Evolutionary conservation across 2,888 invertebrate species (phyloP), one percentile per base, ranked within the genome.

Genomic region (Scotopteryx bipunctaria): DNA sequence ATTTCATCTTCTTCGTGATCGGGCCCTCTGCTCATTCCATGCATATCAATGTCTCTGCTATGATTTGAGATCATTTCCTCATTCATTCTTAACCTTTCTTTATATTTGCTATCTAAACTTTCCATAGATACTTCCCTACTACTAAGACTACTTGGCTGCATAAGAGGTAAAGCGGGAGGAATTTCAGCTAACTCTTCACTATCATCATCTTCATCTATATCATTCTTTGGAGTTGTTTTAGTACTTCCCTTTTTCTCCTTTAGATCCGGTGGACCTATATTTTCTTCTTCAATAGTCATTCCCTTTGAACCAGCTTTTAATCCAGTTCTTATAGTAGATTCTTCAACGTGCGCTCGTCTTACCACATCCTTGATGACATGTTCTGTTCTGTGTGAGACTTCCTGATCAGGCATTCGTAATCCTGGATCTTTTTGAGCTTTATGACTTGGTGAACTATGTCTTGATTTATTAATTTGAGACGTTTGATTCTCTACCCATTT

Each of bases 401-500:
- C 87, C 59, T 60, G 66, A 59, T 78, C 83, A 15, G 69, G 37
- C 35, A 67, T 40, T 84, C 79, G 63, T 71, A 61, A 45, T 66
- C 77, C 57, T 56, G 73, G 57, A 55, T 81, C 79, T 71, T 80
- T 84, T 13, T 79, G 76, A 52, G 61, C 35, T 76, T 86, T 88
- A 53, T 89, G 89, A 60, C 84, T 89, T 14, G 92, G 88, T 8
- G 92, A 91, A 57, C 81, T 91, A 59, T 92, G 92, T 63, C 92
- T 92, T 0, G 92, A 92, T 70, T 93, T 93, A 72, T 95, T 94
- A 63, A 96, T 95, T 86, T 96, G 96, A 11, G 94, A 93, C 0
- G 95, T 95, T 83, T 97, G 97, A 74, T 96, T 96, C 83, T 97
- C 97, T 0, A 97, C 97, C 97, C 97, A 97, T 73, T 97, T 95